phyloP scores from a whole-genome alignment of 2,797 vertebrate genomes.

The Brachyalestes nurse region DNA sequence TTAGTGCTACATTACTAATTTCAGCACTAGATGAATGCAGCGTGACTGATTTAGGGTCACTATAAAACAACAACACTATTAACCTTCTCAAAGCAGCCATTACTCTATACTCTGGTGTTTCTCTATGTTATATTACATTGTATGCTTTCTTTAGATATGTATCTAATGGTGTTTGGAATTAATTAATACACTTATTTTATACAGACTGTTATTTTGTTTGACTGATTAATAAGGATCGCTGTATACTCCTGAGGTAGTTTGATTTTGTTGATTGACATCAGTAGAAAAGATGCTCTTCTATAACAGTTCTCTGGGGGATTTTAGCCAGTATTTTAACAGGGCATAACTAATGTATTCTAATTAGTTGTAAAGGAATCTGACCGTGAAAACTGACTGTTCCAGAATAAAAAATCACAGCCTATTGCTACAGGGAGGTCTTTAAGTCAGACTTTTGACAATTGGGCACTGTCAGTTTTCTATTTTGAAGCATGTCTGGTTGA shows the following conservation, averaged over 20 bases:
- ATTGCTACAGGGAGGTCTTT: constrained; percentile 10
- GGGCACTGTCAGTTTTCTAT: background rate
- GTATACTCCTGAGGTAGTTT: background rate
- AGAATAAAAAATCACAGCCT: constrained; percentile 27
- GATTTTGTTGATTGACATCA: constrained; percentile 26
- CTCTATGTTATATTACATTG: no score
- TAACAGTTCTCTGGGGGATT: constrained; percentile 59
- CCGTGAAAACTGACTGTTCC: constrained; percentile 48
- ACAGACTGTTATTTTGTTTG: no score
- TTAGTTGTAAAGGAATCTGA: constrained; percentile 65
- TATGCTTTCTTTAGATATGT: no score
- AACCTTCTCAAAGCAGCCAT: no score
- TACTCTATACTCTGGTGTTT: no score
- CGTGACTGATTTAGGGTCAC: no score
- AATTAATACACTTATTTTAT: no score
- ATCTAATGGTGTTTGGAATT: no score
- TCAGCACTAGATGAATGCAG: no score
- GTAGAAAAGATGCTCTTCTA: constrained; percentile 38
- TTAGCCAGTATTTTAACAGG: constrained; percentile 61
- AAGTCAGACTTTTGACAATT: constrained; percentile 43
- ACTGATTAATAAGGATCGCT: no score
- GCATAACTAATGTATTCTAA: constrained; percentile 66
- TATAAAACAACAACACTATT: no score
- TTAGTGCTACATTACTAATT: no score
- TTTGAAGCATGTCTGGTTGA: background rate